A percentile compares a stretch with the other conserved stretches of the same genome.
Evolutionary conservation across 2,888 invertebrate species (phyloP).

Genomic region (Stenodera caucasica): DNA sequence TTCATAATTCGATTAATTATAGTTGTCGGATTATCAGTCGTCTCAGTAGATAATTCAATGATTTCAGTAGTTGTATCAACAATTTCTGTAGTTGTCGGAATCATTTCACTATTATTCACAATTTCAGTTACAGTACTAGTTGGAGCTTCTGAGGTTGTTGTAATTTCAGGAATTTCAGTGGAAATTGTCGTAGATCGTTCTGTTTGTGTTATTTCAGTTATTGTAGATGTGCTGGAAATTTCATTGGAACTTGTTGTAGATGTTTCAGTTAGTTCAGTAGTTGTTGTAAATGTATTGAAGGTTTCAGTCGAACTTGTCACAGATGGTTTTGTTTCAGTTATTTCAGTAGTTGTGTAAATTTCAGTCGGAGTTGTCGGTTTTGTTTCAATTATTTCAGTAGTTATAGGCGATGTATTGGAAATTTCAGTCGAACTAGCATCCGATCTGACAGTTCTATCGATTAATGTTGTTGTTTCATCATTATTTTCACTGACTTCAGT

Average conservation of each 20-base stretch:
- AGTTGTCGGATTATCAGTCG: constrained; percentile 3
- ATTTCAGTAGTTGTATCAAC: constrained; percentile 34
- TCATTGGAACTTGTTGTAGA: constrained; percentile 18
- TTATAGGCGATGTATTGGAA: constrained; percentile 14
- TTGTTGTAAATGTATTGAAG: constrained; percentile 13
- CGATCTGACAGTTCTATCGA: background rate
- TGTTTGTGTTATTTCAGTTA: constrained; percentile 18
- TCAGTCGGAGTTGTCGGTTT: constrained; percentile 18
- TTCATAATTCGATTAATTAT: background rate
- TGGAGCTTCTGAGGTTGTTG: constrained; percentile 15
- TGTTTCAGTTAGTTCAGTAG: constrained; percentile 22
- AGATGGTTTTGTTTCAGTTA: constrained; percentile 21
- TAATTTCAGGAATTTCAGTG: background rate
- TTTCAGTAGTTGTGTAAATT: constrained; percentile 3
- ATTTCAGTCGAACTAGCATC: constrained; percentile 3
- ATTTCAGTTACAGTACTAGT: constrained; percentile 13
- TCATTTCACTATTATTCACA: constrained; percentile 11
- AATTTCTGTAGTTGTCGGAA: constrained; percentile 25
- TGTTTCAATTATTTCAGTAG: constrained; percentile 22
- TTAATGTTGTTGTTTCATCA: constrained; percentile 15
- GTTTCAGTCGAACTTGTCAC: background rate
- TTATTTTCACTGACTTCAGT: constrained; percentile 1
- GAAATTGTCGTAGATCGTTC: background rate
- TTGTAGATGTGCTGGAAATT: background rate
- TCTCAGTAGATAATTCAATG: constrained; percentile 16